Evolutionary conservation across 2,797 vertebrate species (phyloP), one percentile per base, ranked within the genome.

Genomic region (Leptatherina wallacei): DNA sequence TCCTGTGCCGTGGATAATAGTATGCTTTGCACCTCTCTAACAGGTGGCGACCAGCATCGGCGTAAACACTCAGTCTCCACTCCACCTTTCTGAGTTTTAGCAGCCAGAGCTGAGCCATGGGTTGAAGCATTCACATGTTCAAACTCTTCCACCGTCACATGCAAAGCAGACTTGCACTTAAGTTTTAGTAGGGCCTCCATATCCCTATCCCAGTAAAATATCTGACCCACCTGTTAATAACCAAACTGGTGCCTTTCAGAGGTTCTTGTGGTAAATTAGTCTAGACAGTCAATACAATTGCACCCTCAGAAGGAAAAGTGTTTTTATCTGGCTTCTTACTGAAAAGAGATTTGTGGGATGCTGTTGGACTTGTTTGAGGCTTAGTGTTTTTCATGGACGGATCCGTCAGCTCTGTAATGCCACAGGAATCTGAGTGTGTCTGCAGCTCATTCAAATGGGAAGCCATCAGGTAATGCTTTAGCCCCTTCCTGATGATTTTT

Each of bases 1-100:
- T 93, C 93, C 82, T 80, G 80, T 62, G 78, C 64, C 70, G 78
- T 71, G 93, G 93, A 93, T 95, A 95, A 95, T 95, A 93, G 93
- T 73, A 95, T 82, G 90, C 88, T 92, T 92, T 69, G 76, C 79
- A 67, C 47, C 44, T 73, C 82, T 75, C 83, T 84, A 95, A 93
- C 95, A 95, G 94, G 94, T 95, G 94, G 91, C 82, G 88, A 91
- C 90, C 89, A 89, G 85, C 75, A 74, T 71, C 49, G 67, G 63
- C 49, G 82, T 92, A 93, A 94, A 93, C 91, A 92, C 77, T 78
- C 83, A 76, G 75, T 86, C 74, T 88, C 60, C 62, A 49, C 62
- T 82, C 56, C 62, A 65, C 81, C 83, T 79, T 85, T 82, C 68
- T 38, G 67, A 51, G 52, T 63, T 83, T 70, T 12, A 79, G 73